Base-by-base conservation (phyloP, 2,113 vertebrate species). In the Lophius piscatorius region DNA sequence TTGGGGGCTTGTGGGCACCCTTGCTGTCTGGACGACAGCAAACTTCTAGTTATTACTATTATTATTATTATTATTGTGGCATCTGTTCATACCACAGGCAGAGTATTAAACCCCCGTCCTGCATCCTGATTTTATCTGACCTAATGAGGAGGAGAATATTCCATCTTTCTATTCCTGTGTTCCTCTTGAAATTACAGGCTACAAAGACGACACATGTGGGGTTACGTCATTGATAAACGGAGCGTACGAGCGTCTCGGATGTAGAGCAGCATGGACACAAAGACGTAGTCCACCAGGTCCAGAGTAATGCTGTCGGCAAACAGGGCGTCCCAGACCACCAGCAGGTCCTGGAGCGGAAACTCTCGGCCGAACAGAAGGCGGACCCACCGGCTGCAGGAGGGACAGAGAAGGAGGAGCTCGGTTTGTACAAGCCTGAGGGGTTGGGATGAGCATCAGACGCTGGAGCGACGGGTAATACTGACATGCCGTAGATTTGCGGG, bases 401-500 rank as follows among this genome's bases (percentile, higher is more conserved):
- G 9, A 58, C 26, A 57, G 26, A 26, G 5, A 18, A 20, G 3
- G 3, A 29, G 26, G 24, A 16, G 6, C 1, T 41, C 2, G 17
- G 17, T 40, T 22, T 52, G 14, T 10, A 18, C 9, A 20, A n/a
- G n/a, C n/a, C 24, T 10, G 39, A 12, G 21, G 4, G 4, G 12
- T 20, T 1, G 24, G 21, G 17, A 18, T 28, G 33, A 58, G 12
- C 2, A 4, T 31, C 5, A 7, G 11, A 9, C 1, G 3, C 9
- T 16, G 2, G 20, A 9, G 4, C 10, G 21, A n/a, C 14, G 16
- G 24, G 14, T 9, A n/a, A 63, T 44, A 98, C 97, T 95, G 88
- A 99, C 97, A 99, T 90, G 70, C 97, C 97, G 13, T 99, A 99
- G 81, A 99, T 99, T 70, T 99, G 97, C 1, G 97, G 97, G 31